These are phyloP conservation scores for Phalacrocorax carbo DNA, from an alignment of 2,113 vertebrate species.

Conservation along the genomic window DNA sequence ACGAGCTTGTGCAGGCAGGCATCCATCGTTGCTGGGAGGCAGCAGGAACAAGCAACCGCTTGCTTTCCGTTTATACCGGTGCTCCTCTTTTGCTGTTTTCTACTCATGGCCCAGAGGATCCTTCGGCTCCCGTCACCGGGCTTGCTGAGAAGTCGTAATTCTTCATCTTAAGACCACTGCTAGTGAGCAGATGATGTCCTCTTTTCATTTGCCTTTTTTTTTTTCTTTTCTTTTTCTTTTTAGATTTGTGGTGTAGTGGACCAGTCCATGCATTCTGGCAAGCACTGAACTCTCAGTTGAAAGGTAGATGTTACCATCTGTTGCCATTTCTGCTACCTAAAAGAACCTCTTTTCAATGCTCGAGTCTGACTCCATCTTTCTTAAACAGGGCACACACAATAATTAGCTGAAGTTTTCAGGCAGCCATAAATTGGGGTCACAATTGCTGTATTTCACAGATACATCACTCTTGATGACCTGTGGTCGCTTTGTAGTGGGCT, in stretches of 20 bases:
- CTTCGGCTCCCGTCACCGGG: neutral
- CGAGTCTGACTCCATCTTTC: neutral
- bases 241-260: neutral
- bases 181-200: neutral
- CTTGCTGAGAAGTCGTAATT: neutral
- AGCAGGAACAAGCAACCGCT: neutral
- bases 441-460: neutral
- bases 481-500: neutral
- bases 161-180: neutral
- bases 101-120: neutral
- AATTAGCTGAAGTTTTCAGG: neutral
- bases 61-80: neutral
- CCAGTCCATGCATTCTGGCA: neutral
- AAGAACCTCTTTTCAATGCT: neutral
- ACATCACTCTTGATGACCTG: neutral
- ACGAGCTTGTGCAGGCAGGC: neutral
- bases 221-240: rapidly evolving
- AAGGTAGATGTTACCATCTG: neutral
- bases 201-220: rapidly evolving
- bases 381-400: neutral
- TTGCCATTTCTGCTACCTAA: neutral
- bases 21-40: neutral
- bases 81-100: neutral
- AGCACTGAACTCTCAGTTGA: neutral
- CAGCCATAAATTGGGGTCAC: neutral